A percentile compares a stretch with the other conserved stretches of the same genome.
Evolutionary conservation across 2,113 vertebrate species (phyloP).

Genomic region (Chamaea fasciata): DNA sequence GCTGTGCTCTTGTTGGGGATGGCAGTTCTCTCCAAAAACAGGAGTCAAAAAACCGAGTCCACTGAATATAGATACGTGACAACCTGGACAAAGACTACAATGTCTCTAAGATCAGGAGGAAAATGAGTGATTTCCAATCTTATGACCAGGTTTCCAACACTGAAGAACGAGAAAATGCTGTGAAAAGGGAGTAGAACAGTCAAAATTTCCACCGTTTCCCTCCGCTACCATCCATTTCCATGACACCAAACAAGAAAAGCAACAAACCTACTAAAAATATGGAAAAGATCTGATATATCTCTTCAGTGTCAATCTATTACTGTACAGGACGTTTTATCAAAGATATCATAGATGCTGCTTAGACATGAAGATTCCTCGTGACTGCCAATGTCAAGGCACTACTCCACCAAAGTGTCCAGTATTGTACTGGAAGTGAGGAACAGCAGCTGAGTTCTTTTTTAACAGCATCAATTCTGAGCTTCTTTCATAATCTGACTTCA

Average conservation of each 20-base stretch:
- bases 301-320: background rate
- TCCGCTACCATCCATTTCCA: background rate
- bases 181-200: background rate
- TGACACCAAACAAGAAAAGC: background rate
- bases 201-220: background rate
- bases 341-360: background rate
- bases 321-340: background rate
- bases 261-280: background rate
- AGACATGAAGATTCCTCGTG: background rate
- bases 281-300: background rate
- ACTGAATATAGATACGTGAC: background rate
- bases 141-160: background rate
- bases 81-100: background rate
- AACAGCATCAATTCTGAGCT: background rate
- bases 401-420: background rate
- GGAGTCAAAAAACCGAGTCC: background rate
- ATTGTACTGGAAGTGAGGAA: background rate
- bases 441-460: background rate
- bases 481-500: background rate
- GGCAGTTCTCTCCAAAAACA: background rate
- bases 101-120: background rate
- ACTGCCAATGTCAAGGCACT: background rate
- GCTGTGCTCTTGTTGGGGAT: background rate
- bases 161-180: background rate
- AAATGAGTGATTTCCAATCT: background rate